phyloP scores from a whole-genome alignment of 2,888 invertebrate species.

The Odontothrips loti region DNA sequence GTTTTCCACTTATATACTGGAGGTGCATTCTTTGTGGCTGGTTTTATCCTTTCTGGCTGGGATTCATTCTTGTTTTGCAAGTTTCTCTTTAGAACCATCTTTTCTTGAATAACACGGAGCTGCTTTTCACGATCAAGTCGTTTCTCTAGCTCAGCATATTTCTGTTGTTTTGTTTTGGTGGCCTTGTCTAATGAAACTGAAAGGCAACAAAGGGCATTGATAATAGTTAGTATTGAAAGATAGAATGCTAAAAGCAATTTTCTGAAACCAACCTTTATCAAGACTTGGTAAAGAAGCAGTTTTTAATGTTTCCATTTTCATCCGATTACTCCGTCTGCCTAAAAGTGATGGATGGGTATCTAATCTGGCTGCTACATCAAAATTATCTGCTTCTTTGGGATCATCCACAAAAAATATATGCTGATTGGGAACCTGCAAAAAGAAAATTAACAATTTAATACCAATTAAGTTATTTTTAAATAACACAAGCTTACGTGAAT shows the following conservation, averaged over 20 bases:
- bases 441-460: not conserved
- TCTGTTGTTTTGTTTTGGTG: constrained; percentile 57
- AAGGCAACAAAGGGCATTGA: constrained; percentile 35
- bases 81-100: constrained; percentile 67
- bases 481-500: not conserved
- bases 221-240: constrained; percentile 38
- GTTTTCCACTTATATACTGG: constrained; percentile 77
- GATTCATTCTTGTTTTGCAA: constrained; percentile 59
- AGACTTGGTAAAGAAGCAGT: constrained; percentile 57
- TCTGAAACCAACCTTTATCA: constrained; percentile 47
- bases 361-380: constrained; percentile 65
- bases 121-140: constrained; percentile 73
- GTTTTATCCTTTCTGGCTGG: constrained; percentile 61
- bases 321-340: constrained; percentile 64
- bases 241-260: no score
- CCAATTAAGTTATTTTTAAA: not conserved
- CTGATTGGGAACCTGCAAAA: constrained; percentile 57
- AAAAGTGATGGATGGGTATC: constrained; percentile 71
- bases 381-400: constrained; percentile 55
- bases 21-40: constrained; percentile 62
- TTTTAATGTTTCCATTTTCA: constrained; percentile 56
- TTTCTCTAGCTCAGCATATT: constrained; percentile 70
- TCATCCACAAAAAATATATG: constrained; percentile 77
- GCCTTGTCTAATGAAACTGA: constrained; percentile 50
- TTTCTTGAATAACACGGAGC: constrained; percentile 68